phyloP scores from a whole-genome alignment of 1,140 invertebrate genomes.

The Micrasema longulum region DNA sequence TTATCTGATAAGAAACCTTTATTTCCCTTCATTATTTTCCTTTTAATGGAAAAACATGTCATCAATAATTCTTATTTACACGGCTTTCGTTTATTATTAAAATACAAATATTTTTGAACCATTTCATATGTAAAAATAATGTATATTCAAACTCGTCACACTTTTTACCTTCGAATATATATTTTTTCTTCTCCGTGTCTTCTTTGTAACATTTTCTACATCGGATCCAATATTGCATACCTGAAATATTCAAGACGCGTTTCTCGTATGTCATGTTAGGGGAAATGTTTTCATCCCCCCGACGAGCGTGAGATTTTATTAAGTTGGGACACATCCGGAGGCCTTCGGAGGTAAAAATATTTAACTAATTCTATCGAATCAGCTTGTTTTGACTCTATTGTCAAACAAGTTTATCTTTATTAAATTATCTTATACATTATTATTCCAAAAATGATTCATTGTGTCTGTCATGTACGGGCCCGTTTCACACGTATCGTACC shows the following conservation, averaged over 20 bases:
- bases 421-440: neutral
- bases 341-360: neutral
- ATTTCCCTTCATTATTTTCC: too few relatives aligned
- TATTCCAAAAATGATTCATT: too few relatives aligned
- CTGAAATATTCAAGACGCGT: slow-evolving; percentile 8
- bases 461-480: too few relatives aligned
- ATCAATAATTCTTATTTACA: neutral
- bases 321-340: slow-evolving; percentile 11
- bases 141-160: neutral
- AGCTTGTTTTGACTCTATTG: neutral
- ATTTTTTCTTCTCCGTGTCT: neutral
- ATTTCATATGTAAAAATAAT: neutral
- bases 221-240: too few relatives aligned
- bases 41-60: too few relatives aligned
- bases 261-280: neutral
- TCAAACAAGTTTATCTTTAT: neutral
- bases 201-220: neutral
- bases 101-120: neutral
- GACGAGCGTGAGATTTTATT: slow-evolving; percentile 5
- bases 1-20: too few relatives aligned
- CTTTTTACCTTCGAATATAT: slow-evolving; percentile 2
- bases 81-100: neutral
- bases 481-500: too few relatives aligned
- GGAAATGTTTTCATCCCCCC: slow-evolving; percentile 17
- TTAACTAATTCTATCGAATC: neutral